phyloP scores from a whole-genome alignment of 2,888 invertebrate genomes.

The Drosophila sordidula region DNA sequence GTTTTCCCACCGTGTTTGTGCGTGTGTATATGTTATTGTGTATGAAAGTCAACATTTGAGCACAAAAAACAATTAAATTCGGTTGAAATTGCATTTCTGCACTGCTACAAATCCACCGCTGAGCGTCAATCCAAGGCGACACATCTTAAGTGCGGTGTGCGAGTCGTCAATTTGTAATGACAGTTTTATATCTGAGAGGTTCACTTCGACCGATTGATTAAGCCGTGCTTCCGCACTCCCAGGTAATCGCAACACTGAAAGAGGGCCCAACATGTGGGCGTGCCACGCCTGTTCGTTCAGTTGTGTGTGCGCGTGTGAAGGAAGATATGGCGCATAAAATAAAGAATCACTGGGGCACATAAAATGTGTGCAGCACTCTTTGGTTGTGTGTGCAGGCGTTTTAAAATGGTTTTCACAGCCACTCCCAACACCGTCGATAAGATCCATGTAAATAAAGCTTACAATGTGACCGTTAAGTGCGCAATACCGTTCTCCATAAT shows the following conservation, averaged over 20 bases:
- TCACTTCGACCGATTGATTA: constrained; percentile 12
- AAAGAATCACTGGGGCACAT: constrained; percentile 23
- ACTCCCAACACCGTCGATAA: constrained; percentile 9
- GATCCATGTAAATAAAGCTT: constrained; percentile 23
- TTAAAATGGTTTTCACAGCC: constrained; percentile 12
- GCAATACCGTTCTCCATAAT: constrained; percentile 8
- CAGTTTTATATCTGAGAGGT: constrained; percentile 8
- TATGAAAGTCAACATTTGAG: constrained; percentile 30
- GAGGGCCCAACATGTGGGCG: not conserved
- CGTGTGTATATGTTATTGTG: constrained; percentile 1
- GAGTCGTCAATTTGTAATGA: constrained; percentile 38
- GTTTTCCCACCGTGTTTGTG: constrained; percentile 23
- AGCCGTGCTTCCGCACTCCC: not conserved
- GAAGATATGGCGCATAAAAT: constrained; percentile 22
- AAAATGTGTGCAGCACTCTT: constrained; percentile 5
- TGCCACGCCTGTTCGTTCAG: constrained; percentile 1
- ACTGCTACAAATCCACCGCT: not conserved
- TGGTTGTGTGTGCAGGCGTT: not conserved
- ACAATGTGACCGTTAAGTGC: constrained; percentile 39
- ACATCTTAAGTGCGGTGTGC: constrained; percentile 9
- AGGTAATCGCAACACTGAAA: not conserved
- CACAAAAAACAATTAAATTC: constrained; percentile 55
- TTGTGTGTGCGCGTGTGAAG: constrained; percentile 1
- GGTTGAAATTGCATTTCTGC: constrained; percentile 27
- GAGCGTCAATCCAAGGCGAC: constrained; percentile 5